A percentile compares a stretch with the other conserved stretches of the same genome.
Conservation (phyloP, 2,113 vertebrate species). For the Callospermophilus lateralis region DNA sequence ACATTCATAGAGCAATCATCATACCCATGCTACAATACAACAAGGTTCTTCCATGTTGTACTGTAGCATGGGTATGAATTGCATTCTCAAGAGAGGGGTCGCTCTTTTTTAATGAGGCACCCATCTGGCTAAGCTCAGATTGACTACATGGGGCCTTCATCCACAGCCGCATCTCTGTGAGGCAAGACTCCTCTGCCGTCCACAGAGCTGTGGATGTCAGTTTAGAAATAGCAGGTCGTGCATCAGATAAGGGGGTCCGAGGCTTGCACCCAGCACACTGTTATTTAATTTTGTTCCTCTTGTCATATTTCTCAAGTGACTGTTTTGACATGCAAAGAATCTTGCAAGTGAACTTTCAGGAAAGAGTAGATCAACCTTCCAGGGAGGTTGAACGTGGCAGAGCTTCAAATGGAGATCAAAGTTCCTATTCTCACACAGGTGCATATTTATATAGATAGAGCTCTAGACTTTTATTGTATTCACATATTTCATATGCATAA, state of each 20-base stretch:
- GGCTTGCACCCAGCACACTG: neutral
- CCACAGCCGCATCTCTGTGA: neutral
- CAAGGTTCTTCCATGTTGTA: too few species aligned
- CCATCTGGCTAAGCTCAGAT: neutral
- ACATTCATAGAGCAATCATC: too few species aligned
- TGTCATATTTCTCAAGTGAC: neutral
- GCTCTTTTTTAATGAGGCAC: neutral
- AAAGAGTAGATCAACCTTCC: neutral
- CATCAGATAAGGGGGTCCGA: neutral
- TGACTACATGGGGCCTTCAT: neutral
- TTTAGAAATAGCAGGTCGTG: neutral
- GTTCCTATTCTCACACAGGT: neutral
- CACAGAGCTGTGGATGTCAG: neutral
- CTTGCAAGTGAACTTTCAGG: neutral
- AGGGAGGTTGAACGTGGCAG: neutral
- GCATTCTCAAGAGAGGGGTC: too few species aligned
- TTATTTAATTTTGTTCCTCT: neutral
- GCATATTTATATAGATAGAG: too few species aligned
- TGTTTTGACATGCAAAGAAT: neutral
- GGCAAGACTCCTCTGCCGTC: neutral
- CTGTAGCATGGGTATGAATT: too few species aligned
- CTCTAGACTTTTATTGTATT: too few species aligned
- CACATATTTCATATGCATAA: too few species aligned
- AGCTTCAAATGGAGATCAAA: neutral
- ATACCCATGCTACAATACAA: too few species aligned